Evolutionary conservation across 2,113 vertebrate genomes (phyloP).

Genomic region (Ibidorhyncha struthersii): DNA sequence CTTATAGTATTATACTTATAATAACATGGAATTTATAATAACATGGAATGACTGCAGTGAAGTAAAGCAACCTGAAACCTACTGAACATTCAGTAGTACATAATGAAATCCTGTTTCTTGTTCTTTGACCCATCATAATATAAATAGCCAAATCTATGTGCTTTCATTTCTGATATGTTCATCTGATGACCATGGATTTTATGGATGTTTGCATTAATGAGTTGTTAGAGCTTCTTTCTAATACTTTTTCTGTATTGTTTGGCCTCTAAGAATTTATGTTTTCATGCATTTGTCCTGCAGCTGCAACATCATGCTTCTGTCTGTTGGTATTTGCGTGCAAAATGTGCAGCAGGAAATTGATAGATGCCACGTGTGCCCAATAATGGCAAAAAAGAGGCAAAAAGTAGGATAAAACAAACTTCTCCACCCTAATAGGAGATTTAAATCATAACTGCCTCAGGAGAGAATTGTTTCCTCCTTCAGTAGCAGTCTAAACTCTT

Average conservation of each 20-base stretch:
- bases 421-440: constrained; percentile 25
- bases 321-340: background rate
- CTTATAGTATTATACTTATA: background rate
- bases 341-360: constrained; percentile 4
- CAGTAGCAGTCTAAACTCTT: constrained; percentile 62
- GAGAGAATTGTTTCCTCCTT: constrained; percentile 48
- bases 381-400: background rate
- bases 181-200: background rate
- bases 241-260: background rate
- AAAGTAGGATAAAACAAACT: constrained; percentile 41
- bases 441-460: constrained; percentile 52
- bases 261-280: background rate
- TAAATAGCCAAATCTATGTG: background rate
- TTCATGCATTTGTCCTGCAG: constrained; percentile 11
- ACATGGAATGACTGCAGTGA: background rate
- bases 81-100: background rate
- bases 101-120: background rate
- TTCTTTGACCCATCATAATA: background rate
- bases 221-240: background rate
- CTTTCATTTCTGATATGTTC: background rate
- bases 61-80: background rate
- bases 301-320: background rate
- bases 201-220: background rate
- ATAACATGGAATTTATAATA: background rate
- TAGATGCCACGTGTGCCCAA: background rate